Conservation (phyloP, 2,113 vertebrate species). For the Solea solea region DNA sequence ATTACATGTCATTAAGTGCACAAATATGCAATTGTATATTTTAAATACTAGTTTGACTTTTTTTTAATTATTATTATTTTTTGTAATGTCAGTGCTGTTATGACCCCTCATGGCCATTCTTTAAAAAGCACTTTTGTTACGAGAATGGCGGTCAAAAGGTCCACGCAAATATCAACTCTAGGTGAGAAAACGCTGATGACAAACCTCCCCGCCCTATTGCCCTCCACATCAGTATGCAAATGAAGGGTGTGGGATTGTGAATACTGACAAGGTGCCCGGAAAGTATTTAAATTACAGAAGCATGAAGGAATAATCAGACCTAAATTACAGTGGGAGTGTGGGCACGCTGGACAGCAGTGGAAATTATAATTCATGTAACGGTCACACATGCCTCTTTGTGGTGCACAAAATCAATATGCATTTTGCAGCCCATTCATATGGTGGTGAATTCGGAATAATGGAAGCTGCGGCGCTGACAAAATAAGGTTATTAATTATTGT, state of each 20-base stretch:
- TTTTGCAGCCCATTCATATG: slow-evolving; percentile 58
- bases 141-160: slow-evolving; percentile 63
- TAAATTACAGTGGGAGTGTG: slow-evolving; percentile 46
- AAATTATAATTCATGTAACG: slow-evolving; percentile 58
- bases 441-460: slow-evolving; percentile 55
- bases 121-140: slow-evolving; percentile 56
- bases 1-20: no score
- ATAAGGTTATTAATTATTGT: slow-evolving; percentile 66
- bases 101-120: slow-evolving; percentile 59
- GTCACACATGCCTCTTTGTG: slow-evolving; percentile 49
- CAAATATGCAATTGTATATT: no score
- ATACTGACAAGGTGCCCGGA: slow-evolving; percentile 62
- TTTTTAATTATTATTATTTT: no score
- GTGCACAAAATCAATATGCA: slow-evolving; percentile 66
- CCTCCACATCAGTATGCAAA: slow-evolving; percentile 79
- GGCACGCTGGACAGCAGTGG: slow-evolving; percentile 21
- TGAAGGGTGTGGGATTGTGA: slow-evolving; percentile 58
- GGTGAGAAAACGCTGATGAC: slow-evolving; percentile 72
- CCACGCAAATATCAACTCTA: slow-evolving; percentile 68
- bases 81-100: slow-evolving; percentile 27
- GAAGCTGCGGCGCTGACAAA: slow-evolving; percentile 60
- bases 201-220: slow-evolving; percentile 69
- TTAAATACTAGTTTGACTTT: no score
- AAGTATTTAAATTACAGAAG: slow-evolving; percentile 77
- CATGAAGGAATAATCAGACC: slow-evolving; percentile 72